Evolutionary conservation across 2,113 vertebrate genomes (phyloP), one percentile per base, ranked within the genome.

Genomic region (Riparia riparia): DNA sequence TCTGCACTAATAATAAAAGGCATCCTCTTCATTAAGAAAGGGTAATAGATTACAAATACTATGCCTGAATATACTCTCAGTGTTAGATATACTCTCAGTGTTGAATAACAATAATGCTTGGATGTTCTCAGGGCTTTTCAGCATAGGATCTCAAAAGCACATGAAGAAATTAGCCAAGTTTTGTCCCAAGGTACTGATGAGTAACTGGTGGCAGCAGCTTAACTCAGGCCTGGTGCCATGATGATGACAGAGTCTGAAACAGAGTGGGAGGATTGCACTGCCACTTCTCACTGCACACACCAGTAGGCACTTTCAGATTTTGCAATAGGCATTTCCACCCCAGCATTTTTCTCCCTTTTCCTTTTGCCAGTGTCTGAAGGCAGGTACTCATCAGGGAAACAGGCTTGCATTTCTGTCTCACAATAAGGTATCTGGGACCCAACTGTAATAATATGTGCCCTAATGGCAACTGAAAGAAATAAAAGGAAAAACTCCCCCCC

Each of bases 211-310:
- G 49, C 82, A 93, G 71, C 65, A 88, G 69, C 16, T 72, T 39
- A 41, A 34, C 31, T 82, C n/a, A 16, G 1, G 1, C 29, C 57
- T 10, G 7, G 25, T 39, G 45, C 58, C 39, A 42, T 0, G 0
- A 26, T 82, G 72, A 50, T 58, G 50, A 37, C 79, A 90, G 66
- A 93, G 63, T 32, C 79, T 80, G 85, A 80, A 92, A 69, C 24
- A 14, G n/a, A 83, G 22, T 70, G 47, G 45, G 54, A 77, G 39
- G 29, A 54, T 65, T 2, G 1, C 64, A 32, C 37, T 91, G 70
- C 77, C 28, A 9, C 73, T 76, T 37, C 44, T 69, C 8, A 1
- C 2, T 58, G 56, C 37, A 57, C 60, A 50, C 32, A 66, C 39
- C 20, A 29, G 15, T 18, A 53, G 25, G 20, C 63, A 25, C 71